Base-by-base conservation (phyloP, 92 coral and sea anemone genomes). In the Porites lobata region DNA sequence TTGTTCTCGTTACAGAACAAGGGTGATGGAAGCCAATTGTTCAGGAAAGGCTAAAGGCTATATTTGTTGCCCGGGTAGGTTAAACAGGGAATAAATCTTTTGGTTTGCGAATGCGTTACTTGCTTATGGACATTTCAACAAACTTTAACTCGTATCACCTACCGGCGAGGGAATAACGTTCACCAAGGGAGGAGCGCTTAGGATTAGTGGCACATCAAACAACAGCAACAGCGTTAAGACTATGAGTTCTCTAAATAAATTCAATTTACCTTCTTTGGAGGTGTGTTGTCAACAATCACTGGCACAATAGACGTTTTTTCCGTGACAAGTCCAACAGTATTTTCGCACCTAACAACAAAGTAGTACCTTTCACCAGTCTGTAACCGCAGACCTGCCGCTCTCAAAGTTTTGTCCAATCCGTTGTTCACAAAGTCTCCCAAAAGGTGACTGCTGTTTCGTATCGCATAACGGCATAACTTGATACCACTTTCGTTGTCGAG, bases 401-500 rank as follows among this genome's bases (percentile, higher is more conserved):
- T 84, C 15, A 80, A 47, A 32, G 69, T 79, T 51, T 85, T 84
- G 56, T 80, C 71, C 50, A 83, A 76, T 13, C 78, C 77, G 50
- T 87, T 88, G 19, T 57, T 64, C 50, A 79, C 83, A 32, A 91
- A 91, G 24, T 80, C 66, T 15, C 88, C 67, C 22, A 91, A 75
- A 32, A 72, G 77, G 52, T 85, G 82, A 18, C 85, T 70, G 18
- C 77, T 75, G 72, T 88, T 89, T 68, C 87, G 76, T 61, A 98
- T 75, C 3, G 89, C 92, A 69, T 93, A 87, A 32, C 94, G 70
- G 79, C 99, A 98, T 14, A 54, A 72, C 18, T 72, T 83, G 24
- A 98, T 67, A 57, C 99, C 99, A 76, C 96, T 94, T 59, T 98
- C 98, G 3, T 77, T 69, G 85, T 98, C 99, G 7, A 17, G 32